Evolutionary conservation across 2,888 invertebrate species (phyloP).

Genomic region (Drosophila vallismaia): DNA sequence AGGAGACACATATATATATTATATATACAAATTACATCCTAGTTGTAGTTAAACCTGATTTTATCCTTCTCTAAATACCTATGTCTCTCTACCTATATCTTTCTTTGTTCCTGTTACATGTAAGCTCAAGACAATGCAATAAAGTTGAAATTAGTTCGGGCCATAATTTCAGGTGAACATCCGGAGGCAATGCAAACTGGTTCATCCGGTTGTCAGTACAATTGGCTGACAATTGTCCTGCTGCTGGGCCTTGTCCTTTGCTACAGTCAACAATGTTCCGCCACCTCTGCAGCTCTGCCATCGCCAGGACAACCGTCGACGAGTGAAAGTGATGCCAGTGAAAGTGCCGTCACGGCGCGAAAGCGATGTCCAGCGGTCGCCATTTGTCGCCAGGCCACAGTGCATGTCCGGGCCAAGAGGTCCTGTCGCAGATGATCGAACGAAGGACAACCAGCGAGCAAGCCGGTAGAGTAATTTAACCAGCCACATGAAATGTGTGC

Average conservation of each 20-base stretch:
- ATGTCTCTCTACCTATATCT: conserved; percentile 14
- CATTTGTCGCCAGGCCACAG: conserved; percentile 32
- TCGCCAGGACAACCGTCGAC: conserved; percentile 32
- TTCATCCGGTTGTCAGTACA: conserved; percentile 84
- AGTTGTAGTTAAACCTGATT: conserved; percentile 29
- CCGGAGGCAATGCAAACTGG: conserved; percentile 85
- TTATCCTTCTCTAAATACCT: conserved; percentile 21
- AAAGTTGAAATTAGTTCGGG: conserved; percentile 84
- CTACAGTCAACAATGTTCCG: conserved; percentile 70
- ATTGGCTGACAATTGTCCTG: conserved; percentile 82
- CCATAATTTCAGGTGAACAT: conserved; percentile 85
- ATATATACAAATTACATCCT: conserved; percentile 33
- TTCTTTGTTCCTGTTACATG: conserved; percentile 65
- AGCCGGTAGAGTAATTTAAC: conserved; percentile 46
- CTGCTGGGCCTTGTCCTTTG: conserved; percentile 78
- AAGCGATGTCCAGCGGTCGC: conserved; percentile 38
- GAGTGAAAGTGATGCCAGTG: conserved; percentile 20
- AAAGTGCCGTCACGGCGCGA: conserved; percentile 35
- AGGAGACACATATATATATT: conserved; percentile 17
- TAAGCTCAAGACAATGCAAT: conserved; percentile 82
- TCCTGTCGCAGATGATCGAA: conserved; percentile 70
- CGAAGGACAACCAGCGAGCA: conserved; percentile 29
- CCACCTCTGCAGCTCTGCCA: conserved; percentile 42
- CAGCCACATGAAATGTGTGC: conserved; percentile 51
- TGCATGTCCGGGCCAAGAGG: conserved; percentile 44